phyloP scores from a whole-genome alignment of 2,113 vertebrate genomes.

The Hydrochoerus hydrochaeris region DNA sequence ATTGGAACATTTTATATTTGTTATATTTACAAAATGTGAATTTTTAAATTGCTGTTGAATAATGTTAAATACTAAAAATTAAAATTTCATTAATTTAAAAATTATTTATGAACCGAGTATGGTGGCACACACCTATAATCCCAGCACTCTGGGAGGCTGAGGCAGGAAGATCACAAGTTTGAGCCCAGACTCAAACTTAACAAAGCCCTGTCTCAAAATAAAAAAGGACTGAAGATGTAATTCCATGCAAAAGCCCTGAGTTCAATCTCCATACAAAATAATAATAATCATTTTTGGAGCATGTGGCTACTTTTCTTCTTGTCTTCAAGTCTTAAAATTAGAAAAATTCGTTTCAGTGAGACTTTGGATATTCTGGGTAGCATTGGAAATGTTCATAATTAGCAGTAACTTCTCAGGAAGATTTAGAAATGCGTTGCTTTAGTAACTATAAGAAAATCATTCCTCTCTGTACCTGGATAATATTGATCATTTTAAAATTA shows the following conservation, averaged over 20 bases:
- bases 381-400: conserved; percentile 38
- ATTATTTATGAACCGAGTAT: background rate
- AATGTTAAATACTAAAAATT: conserved; percentile 39
- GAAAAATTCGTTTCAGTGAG: conserved; percentile 25
- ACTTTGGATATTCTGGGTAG: background rate
- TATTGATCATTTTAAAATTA: conserved; percentile 23
- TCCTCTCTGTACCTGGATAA: background rate
- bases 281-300: conserved; percentile 47
- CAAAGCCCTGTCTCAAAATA: background rate
- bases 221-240: background rate
- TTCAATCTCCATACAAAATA: background rate
- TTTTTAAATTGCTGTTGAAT: conserved; percentile 55
- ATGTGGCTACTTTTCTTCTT: conserved; percentile 11
- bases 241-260: background rate
- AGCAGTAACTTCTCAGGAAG: background rate
- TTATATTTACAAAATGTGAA: conserved; percentile 22
- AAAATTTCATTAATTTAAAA: conserved; percentile 43
- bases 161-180: background rate
- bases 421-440: background rate
- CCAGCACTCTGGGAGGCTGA: background rate
- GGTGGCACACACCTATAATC: background rate
- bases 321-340: conserved; percentile 38
- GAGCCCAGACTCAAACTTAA: background rate
- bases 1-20: conserved; percentile 46
- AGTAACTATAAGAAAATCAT: conserved; percentile 14